Base-by-base conservation (phyloP, 2,888 invertebrate species). In the Chelonus formosanus region DNA sequence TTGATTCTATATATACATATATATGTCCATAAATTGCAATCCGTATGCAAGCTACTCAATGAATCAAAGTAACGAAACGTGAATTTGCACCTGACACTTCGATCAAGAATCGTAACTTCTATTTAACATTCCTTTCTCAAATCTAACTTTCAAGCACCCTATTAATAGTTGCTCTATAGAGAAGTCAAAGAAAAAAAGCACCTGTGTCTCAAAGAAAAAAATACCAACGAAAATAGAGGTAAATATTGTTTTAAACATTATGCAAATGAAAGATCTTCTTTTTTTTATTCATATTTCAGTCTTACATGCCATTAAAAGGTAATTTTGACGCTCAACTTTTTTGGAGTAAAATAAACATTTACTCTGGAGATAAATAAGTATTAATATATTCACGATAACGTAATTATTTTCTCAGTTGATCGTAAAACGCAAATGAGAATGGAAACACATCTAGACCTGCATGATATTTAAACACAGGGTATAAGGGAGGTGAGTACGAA, bases 81-180 rank as follows among this genome's bases (percentile, higher is more conserved):
- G 36, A 34, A 47, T 54, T 68, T 40, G 43, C 71, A 67, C 60
- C 69, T 71, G 71, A 68, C 67, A 71, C 69, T 67, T 68, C 57
- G 63, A 65, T 62, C 66, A 48, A 48, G n/a, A 48, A 20, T 44
- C 32, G 47, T 40, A 20, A 50, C 3, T 48, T 50, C 35, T 48
- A 35, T 48, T 31, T 36, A 59, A 35, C 31, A 48, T 31, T 48
- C 6, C 36, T 20, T 20, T 20, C 2, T 20, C 20, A 20, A 20
- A 20, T 20, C 20, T 20, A 20, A 20, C 20, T 20, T 20, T 20
- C 20, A 20, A 20, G 20, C 20, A 20, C 2, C 20, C 20, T 20
- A 20, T 20, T 20, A 20, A 20, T 20, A 20, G 20, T 20, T 20
- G 20, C 20, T 20, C 20, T 20, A 20, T 20, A 20, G 20, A 20